Conservation (phyloP, 2,113 vertebrate genomes). For the Percina caprodes region DNA sequence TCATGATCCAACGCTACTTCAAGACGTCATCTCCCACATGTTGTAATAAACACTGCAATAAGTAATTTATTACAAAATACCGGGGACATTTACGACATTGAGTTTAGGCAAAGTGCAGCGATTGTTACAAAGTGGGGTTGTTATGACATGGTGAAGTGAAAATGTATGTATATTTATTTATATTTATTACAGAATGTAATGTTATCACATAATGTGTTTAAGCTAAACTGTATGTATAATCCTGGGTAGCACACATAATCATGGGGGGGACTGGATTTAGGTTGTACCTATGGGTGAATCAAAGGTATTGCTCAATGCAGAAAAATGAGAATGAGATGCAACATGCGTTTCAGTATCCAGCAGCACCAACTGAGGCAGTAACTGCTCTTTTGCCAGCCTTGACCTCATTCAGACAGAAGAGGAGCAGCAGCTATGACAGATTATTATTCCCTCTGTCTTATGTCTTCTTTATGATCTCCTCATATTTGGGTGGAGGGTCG, state of each 20-base stretch:
- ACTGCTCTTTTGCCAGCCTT: not conserved
- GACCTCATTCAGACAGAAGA: not conserved
- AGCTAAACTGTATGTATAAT: not conserved
- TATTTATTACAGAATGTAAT: no score
- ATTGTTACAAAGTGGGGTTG: no score
- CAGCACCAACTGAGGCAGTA: not conserved
- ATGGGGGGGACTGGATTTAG: not conserved
- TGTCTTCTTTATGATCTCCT: slow-evolving; percentile 88
- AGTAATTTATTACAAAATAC: no score
- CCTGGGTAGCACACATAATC: not conserved
- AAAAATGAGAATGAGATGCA: not conserved
- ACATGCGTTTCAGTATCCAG: not conserved
- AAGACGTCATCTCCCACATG: no score
- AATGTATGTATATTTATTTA: no score
- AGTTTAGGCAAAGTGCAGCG: no score
- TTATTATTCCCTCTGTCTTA: slow-evolving; percentile 33
- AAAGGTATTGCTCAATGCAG: not conserved
- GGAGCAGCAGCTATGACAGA: not conserved
- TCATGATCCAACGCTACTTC: no score
- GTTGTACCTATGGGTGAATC: not conserved
- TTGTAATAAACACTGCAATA: no score
- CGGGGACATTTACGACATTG: no score
- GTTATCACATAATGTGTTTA: no score
- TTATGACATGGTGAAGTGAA: no score
- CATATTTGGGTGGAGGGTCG: slow-evolving; percentile 91